phyloP scores from a whole-genome alignment of 1,140 invertebrate genomes.

The Pentalonia nigronervosa region DNA sequence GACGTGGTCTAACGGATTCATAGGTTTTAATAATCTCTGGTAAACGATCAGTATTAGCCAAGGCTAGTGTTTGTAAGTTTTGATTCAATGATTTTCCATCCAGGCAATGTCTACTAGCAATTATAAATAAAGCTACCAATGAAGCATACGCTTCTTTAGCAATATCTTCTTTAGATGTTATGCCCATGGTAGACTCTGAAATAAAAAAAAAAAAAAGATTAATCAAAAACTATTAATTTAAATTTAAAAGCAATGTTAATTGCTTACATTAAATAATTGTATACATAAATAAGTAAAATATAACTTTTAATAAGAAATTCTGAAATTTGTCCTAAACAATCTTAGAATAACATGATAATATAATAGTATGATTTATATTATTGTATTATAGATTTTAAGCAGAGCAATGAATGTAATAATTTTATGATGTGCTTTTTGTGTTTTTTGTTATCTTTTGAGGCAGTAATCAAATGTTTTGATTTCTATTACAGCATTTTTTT shows the following conservation, averaged over 20 bases:
- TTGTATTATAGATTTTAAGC: no score
- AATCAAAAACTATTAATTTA: neutral
- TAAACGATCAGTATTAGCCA: constrained; percentile 26
- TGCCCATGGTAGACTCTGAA: neutral
- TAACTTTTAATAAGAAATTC: no score
- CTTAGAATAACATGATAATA: no score
- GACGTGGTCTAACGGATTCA: constrained; percentile 23
- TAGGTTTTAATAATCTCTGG: constrained; percentile 39
- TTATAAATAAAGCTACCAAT: constrained; percentile 39
- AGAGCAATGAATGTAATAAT: no score
- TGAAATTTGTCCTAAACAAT: no score
- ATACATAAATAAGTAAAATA: neutral
- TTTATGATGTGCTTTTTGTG: no score
- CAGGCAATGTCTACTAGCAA: constrained; percentile 31
- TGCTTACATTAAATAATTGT: neutral
- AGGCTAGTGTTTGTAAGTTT: constrained; percentile 21
- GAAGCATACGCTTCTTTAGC: constrained; percentile 57
- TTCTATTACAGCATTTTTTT: no score
- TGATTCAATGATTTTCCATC: constrained; percentile 22
- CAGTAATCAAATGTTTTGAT: no score
- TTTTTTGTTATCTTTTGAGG: no score
- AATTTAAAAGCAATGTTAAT: neutral
- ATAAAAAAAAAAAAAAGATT: neutral
- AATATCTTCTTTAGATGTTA: constrained; percentile 57
- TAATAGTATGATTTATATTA: no score